Evolutionary conservation across 2,113 vertebrate genomes (phyloP).

Genomic region (Elaphurus davidianus): DNA sequence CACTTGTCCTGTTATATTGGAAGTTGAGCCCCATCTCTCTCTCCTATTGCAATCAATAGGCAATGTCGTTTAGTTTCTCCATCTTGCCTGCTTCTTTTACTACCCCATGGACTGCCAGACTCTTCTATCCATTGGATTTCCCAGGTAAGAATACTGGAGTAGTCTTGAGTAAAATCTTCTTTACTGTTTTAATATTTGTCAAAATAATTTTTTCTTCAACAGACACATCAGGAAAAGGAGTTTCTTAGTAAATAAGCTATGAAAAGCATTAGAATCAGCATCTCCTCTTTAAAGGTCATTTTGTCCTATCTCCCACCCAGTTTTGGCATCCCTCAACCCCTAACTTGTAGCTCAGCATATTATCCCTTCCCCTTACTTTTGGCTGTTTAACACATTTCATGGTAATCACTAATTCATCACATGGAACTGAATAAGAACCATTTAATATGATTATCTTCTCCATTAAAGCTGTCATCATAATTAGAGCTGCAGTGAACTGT

Average conservation of each 20-base stretch:
- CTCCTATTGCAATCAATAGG: background rate
- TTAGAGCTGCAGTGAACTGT: slow-evolving; percentile 82
- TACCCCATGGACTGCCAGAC: background rate
- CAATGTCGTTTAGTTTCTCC: background rate
- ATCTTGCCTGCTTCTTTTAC: background rate
- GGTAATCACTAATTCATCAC: slow-evolving; percentile 80
- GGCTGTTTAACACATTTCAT: slow-evolving; percentile 74
- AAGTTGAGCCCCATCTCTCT: background rate
- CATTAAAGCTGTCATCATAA: slow-evolving; percentile 86
- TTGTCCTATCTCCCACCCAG: background rate
- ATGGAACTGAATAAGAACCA: slow-evolving; percentile 80
- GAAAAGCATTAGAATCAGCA: background rate
- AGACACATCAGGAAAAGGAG: background rate
- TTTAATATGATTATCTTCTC: slow-evolving; percentile 83
- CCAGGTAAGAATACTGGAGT: background rate
- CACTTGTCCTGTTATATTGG: background rate
- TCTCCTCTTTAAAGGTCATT: background rate
- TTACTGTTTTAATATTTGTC: background rate
- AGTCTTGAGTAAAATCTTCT: background rate
- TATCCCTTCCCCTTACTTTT: slow-evolving; percentile 59
- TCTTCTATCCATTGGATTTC: background rate
- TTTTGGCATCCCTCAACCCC: slow-evolving; percentile 8
- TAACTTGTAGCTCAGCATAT: background rate
- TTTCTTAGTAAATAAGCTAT: background rate
- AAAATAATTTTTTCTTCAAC: background rate